Percentiles rank a stretch among this genome's conserved stretches.
Conservation (phyloP, 2,113 vertebrate genomes). For the Psilopogon haemacephalus region DNA sequence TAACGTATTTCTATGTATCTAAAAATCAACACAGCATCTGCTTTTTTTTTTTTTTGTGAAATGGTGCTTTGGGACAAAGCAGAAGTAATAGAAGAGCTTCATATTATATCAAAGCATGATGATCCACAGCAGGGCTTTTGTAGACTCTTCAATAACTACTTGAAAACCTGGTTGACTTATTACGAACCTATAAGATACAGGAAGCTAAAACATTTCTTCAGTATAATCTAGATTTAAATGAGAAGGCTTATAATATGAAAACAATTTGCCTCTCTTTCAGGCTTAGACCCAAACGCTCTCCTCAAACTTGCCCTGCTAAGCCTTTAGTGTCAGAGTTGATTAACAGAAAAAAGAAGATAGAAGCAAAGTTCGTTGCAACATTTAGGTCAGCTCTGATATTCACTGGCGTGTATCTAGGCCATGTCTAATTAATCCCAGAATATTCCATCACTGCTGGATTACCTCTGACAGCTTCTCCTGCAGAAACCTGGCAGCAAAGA, state of each 20-base stretch:
- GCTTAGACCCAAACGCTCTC: not conserved
- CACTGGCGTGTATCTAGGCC: not conserved
- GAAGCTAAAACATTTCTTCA: not conserved
- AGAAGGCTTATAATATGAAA: not conserved
- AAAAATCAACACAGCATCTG: not conserved
- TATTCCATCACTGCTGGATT: conserved; percentile 4
- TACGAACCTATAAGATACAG: not conserved
- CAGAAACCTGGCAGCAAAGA: not conserved
- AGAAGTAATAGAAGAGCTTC: not conserved
- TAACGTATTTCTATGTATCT: not conserved
- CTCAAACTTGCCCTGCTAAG: not conserved
- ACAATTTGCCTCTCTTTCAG: not conserved
- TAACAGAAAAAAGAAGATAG: not conserved
- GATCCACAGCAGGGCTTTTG: not conserved
- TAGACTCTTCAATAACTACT: not conserved
- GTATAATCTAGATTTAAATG: not conserved
- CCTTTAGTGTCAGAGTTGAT: conserved; percentile 15
- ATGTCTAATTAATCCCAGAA: conserved; percentile 5
- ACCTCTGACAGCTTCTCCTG: not conserved
- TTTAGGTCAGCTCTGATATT: conserved; percentile 4
- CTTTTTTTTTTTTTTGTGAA: not conserved
- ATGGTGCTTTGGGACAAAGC: not conserved
- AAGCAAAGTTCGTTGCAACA: not conserved
- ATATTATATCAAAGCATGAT: not conserved
- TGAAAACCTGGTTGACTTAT: not conserved